Base-by-base conservation (phyloP, 2,113 vertebrate genomes). In the Zosterops borbonicus region DNA sequence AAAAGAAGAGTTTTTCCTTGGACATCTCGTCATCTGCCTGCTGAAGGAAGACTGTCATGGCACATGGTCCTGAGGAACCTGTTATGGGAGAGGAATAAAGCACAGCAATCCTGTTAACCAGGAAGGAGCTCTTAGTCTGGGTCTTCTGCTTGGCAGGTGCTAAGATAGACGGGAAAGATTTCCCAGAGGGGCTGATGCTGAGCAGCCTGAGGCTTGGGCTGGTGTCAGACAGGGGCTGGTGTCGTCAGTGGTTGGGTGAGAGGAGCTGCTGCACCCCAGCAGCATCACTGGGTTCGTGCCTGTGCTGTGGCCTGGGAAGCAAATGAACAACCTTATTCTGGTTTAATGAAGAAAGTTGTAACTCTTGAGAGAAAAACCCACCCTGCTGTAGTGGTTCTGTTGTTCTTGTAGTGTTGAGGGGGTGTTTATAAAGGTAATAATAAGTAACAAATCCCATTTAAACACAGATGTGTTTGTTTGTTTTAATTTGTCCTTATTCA, bases 321-420 rank as follows among this genome's bases (percentile, higher is more conserved):
- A 60, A 47, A 35, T 44, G 35, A 64, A 70, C 94, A 85, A 25
- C 84, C 42, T 94, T 69, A 31, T 55, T 76, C 74, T 93, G 59
- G 52, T 29, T 94, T 83, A 23, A 31, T 37, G 63, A 64, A 83
- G 77, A 14, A 69, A 79, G 41, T 28, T 9, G 8, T 27, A 65
- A 33, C 31, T 37, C 27, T 60, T 64, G 62, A n/a, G 74, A 44
- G 31, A 12, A 49, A 42, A 50, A 6, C 22, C 22, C 19, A 49
- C 47, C 35, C 37, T 58, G 31, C 70, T 37, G 12, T 29, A 35
- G 82, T 31, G 13, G 47, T 87, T 52, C 74, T 95, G 41, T 70
- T 95, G 95, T 74, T 85, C 60, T 84, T 84, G 67, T 92, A 46
- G 79, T 73, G 63, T 15, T 71, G 75, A 70, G 88, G 52, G 50